Conservation (phyloP, 2,113 vertebrate genomes). For the Microcebus ravelobensis region DNA sequence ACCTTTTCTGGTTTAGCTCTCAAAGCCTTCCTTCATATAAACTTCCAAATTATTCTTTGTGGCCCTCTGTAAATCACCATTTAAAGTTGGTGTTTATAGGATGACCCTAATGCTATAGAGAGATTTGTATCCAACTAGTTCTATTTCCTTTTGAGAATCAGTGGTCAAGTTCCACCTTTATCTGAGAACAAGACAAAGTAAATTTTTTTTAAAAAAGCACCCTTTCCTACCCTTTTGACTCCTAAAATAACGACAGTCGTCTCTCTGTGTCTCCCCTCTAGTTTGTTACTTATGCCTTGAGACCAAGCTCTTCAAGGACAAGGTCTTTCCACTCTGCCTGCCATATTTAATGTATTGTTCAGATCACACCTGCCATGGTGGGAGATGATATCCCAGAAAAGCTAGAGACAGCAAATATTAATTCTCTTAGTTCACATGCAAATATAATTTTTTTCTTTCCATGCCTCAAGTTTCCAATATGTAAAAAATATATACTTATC, state of each 20-base stretch:
- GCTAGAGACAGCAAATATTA: background rate
- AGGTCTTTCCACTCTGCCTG: constrained; percentile 6
- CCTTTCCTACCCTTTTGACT: background rate
- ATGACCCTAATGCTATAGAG: background rate
- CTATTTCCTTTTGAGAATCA: constrained; percentile 28
- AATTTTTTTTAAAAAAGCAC: background rate
- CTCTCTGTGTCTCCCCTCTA: background rate
- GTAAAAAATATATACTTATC: background rate
- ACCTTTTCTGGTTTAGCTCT: constrained; percentile 65
- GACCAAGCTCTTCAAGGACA: background rate
- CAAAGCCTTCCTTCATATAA: constrained; percentile 63
- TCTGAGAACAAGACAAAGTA: background rate
- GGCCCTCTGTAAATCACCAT: constrained; percentile 47
- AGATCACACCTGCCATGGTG: background rate
- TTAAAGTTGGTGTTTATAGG: constrained; percentile 44
- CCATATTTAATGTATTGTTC: background rate
- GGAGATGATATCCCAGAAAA: background rate
- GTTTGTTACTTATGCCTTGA: background rate
- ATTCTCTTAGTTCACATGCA: background rate
- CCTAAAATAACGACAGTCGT: background rate
- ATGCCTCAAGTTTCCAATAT: background rate
- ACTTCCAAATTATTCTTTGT: constrained; percentile 63
- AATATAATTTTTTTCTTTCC: background rate
- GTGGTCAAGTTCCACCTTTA: background rate
- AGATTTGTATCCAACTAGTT: background rate